Conservation (phyloP, 1,140 invertebrate species). For the Lineus longissimus region DNA sequence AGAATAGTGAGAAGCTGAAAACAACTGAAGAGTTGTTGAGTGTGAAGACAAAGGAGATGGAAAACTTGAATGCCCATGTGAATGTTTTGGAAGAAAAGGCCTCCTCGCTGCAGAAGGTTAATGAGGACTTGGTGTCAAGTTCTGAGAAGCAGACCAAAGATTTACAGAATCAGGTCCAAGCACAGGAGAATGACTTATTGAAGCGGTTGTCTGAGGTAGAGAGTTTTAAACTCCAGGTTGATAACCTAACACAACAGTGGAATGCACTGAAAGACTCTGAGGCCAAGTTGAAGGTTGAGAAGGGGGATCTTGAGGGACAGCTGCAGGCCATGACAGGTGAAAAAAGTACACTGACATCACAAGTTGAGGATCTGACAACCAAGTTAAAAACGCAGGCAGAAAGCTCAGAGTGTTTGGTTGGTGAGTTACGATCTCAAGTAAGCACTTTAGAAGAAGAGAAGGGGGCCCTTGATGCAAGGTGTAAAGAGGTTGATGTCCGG, state of each 20-base stretch:
- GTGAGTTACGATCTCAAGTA: too few relatives aligned
- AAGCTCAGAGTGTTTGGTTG: too few relatives aligned
- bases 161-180: background rate
- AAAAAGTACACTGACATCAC: background rate
- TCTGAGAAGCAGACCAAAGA: background rate
- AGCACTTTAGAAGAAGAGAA: background rate
- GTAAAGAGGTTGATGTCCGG: background rate
- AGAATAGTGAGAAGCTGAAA: too few relatives aligned
- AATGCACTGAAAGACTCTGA: background rate
- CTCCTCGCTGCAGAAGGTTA: background rate
- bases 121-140: background rate
- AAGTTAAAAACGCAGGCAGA: background rate
- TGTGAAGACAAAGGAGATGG: background rate
- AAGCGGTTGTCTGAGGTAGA: too few relatives aligned
- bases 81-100: background rate
- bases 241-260: background rate
- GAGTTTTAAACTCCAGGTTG: background rate
- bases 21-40: too few relatives aligned
- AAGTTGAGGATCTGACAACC: background rate
- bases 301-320: background rate
- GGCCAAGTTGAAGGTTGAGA: too few relatives aligned
- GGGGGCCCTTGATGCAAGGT: background rate
- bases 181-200: too few relatives aligned
- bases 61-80: background rate
- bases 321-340: background rate